Evolutionary conservation across 2,797 vertebrate genomes (phyloP).

Genomic region (Chelon auratus): DNA sequence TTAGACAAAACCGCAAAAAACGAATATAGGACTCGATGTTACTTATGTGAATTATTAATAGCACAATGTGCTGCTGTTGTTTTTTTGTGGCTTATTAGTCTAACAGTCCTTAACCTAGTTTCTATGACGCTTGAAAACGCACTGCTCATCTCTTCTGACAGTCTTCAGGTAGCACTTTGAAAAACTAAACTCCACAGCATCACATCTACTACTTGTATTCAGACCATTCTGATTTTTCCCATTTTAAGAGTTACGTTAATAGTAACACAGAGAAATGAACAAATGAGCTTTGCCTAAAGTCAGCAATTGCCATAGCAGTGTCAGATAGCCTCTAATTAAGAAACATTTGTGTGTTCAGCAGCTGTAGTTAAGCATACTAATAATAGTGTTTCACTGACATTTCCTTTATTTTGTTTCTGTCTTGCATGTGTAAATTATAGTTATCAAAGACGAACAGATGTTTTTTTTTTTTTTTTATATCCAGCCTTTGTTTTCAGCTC

Average conservation of each 20-base stretch:
- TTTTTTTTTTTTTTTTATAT: slow-evolving; percentile 1
- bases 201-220: background rate
- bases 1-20: slow-evolving; percentile 1
- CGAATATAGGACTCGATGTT: background rate
- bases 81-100: background rate
- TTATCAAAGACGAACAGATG: background rate
- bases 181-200: background rate
- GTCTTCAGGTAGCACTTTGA: background rate
- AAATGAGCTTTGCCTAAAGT: slow-evolving; percentile 1
- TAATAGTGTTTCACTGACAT: background rate
- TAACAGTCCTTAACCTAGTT: slow-evolving; percentile 21
- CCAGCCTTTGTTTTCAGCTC: background rate
- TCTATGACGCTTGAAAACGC: background rate
- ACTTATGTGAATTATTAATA: slow-evolving; percentile 11
- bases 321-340: slow-evolving; percentile 34
- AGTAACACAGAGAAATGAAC: too few species aligned
- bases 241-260: background rate
- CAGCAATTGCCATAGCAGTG: background rate
- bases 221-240: background rate
- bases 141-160: background rate
- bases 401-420: background rate
- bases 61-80: background rate
- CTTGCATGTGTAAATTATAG: background rate
- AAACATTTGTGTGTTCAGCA: background rate
- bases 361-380: slow-evolving; percentile 18